Evolutionary conservation across 2,797 vertebrate species (phyloP), one percentile per base, ranked within the genome.

Genomic region (Diglossa cyanea): DNA sequence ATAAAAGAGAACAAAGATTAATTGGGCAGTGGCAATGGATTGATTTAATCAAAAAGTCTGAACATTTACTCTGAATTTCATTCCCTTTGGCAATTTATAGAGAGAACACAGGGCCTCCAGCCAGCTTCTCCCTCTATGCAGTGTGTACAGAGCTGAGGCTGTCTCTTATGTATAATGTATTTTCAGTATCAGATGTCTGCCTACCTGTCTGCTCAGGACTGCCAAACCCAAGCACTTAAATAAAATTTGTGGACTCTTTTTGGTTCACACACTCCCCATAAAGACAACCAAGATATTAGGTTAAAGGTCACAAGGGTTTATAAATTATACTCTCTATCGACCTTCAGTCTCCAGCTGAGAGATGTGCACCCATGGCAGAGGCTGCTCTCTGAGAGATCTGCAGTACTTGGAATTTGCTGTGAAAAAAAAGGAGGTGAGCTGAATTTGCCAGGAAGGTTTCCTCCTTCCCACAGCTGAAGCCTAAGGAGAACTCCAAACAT

Each of bases 41-140:
- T 91, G 68, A 96, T 86, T 93, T 70, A 86, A 95, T 96, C 70
- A 90, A 81, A 77, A 91, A 88, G 26, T 63, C 79, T 91, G 55
- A 73, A 44, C 42, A 55, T 75, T 95, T 88, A 75, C 58, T 88
- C 62, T 68, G 68, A 92, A 91, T 91, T 91, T 94, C 14, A 7
- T 90, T 91, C 79, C 50, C 62, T 94, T 66, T 86, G 51, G 76
- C 75, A 91, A 78, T 93, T 93, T 88, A 66, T 19, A 78, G 54
- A 72, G 19, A 79, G 60, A 92, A 81, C n/a, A 39, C 23, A 78
- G 62, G 31, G 40, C 70, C 40, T 68, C 20, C 70, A 91, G 61
- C 75, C 72, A 89, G 54, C 40, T 83, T 88, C 37, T 53, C 31
- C 66, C 25, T 74, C 48, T 48, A 6, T 75, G 26, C 3, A 1